Conservation (phyloP, 1,140 invertebrate genomes). For the Lethrus apterus region DNA sequence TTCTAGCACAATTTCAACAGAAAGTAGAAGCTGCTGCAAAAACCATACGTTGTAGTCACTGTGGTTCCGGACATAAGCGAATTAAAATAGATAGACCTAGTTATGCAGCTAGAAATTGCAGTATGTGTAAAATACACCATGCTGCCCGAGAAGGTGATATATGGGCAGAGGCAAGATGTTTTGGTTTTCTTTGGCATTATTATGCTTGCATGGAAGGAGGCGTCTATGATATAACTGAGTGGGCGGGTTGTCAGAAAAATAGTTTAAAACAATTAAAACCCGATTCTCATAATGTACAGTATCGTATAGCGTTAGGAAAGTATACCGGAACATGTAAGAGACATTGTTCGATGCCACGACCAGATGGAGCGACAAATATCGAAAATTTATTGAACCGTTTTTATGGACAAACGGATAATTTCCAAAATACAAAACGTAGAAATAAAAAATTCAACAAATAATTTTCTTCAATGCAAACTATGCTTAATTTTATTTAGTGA, state of each 20-base stretch:
- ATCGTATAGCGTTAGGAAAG: slow-evolving; percentile 77
- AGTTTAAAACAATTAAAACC: slow-evolving; percentile 72
- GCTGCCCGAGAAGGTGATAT: slow-evolving; percentile 93
- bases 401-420: slow-evolving; percentile 27
- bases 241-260: slow-evolving; percentile 86
- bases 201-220: slow-evolving; percentile 94
- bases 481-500: slow-evolving; percentile 14
- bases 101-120: slow-evolving; percentile 85
- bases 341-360: slow-evolving; percentile 22
- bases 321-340: slow-evolving; percentile 22
- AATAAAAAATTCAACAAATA: slow-evolving; percentile 26
- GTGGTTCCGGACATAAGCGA: slow-evolving; percentile 79
- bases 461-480: slow-evolving; percentile 14
- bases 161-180: slow-evolving; percentile 84
- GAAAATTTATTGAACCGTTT: slow-evolving; percentile 39
- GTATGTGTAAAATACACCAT: slow-evolving; percentile 82
- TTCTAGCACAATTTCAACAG: slow-evolving; percentile 78
- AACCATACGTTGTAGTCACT: slow-evolving; percentile 86
- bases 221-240: slow-evolving; percentile 91
- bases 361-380: slow-evolving; percentile 32
- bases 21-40: slow-evolving; percentile 91
- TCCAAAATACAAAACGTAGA: slow-evolving; percentile 15
- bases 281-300: slow-evolving; percentile 86
- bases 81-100: slow-evolving; percentile 75
- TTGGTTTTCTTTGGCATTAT: slow-evolving; percentile 87